Base-by-base conservation (phyloP, 2,797 vertebrate species). In the Hyperoplus lanceolatus region DNA sequence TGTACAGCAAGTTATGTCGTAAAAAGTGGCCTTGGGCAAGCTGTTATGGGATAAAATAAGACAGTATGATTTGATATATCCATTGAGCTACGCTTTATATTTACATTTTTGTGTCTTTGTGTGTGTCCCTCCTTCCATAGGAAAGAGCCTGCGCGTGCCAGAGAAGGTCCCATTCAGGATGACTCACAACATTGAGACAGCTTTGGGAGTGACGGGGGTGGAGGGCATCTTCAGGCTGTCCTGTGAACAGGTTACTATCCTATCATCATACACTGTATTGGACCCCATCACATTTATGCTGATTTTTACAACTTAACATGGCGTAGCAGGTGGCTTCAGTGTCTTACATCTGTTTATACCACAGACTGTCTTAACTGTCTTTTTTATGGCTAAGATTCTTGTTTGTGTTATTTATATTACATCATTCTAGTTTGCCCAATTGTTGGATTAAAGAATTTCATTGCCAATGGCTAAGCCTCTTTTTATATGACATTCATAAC, bases 131-230 rank as follows among this genome's bases (percentile, higher is more conserved):
- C 6, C 29, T 13, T 7, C 5, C 11, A n/a, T 89, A 99, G 98
- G 98, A 53, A 99, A 99, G 89, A 99, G 98, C 82, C 95, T 99
- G 74, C 96, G 98, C 57, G 98, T 99, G n/a, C 98, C 98, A 2
- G 98, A 99, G 90, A 99, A 99, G 90, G 98, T 99, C 42, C 98
- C 98, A 0, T 99, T 99, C 93, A 96, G 98, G 69, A 99, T 99
- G 98, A 99, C 98, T 0, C 98, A 99, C 89, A 99, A 99, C 84
- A 99, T 99, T 38, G 98, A 98, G 92, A 97, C 97, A 0, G 98
- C 98, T 0, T 93, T 99, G 64, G 98, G 98, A 75, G 98, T 99
- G 53, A 99, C 98, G 0, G 98, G 98, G 75, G 98, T 99, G 41
- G 98, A 99, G 90, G 98, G 98, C 16, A 97, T 99, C 87, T 99